Evolutionary conservation across 2,797 vertebrate genomes (phyloP).

Genomic region (Linurgus olivaceus): DNA sequence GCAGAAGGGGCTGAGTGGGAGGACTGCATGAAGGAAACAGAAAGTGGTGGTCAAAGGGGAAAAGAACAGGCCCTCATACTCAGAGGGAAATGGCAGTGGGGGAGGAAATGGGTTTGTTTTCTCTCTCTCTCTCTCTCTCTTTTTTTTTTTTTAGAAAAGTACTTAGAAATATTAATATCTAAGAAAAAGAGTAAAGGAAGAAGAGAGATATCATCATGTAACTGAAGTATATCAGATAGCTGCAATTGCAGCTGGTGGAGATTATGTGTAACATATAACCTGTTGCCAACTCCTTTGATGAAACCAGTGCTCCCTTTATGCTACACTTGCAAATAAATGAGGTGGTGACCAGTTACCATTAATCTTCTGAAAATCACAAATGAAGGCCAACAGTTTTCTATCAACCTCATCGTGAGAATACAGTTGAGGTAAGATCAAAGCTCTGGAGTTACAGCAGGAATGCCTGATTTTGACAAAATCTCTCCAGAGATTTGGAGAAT

Average conservation of each 20-base stretch:
- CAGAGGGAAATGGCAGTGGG: neutral
- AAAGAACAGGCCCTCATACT: neutral
- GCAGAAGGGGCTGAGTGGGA: slow-evolving; percentile 31
- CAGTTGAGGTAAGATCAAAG: slow-evolving; percentile 23
- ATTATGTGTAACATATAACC: slow-evolving; percentile 60
- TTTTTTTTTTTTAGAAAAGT: neutral
- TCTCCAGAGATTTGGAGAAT: neutral
- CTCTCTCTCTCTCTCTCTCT: neutral
- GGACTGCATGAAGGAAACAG: neutral
- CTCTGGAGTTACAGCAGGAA: neutral
- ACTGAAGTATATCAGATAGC: slow-evolving; percentile 55
- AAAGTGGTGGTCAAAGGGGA: neutral
- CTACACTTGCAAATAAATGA: slow-evolving; percentile 66
- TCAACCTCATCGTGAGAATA: neutral
- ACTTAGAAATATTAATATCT: slow-evolving; percentile 38
- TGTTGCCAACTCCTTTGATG: slow-evolving; percentile 66
- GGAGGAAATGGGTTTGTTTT: neutral
- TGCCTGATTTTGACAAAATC: neutral
- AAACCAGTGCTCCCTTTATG: slow-evolving; percentile 47
- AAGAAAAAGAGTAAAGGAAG: slow-evolving; percentile 50
- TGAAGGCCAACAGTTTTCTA: slow-evolving; percentile 32
- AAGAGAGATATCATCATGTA: slow-evolving; percentile 35
- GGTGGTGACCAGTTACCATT: slow-evolving; percentile 62
- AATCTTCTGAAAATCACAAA: slow-evolving; percentile 53
- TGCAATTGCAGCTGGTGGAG: slow-evolving; percentile 60